Evolutionary conservation across 1,140 invertebrate species (phyloP).

Genomic region (Cotesia typhae): DNA sequence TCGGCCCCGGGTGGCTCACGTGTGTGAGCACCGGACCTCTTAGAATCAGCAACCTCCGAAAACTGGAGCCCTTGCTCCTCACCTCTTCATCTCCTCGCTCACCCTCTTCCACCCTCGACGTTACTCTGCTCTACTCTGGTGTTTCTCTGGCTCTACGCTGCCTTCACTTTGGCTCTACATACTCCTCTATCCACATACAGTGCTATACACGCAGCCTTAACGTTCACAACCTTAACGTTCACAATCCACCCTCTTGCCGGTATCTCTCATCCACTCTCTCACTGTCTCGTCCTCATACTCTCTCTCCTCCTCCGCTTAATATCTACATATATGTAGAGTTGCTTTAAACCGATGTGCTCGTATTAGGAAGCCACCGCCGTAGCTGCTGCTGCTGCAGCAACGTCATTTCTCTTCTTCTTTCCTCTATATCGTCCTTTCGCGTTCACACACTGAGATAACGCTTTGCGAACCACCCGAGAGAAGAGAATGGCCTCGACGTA

Average conservation of each 20-base stretch:
- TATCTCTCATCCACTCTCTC: slow-evolving; percentile 27
- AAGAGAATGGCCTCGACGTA: slow-evolving; percentile 16
- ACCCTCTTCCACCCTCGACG: not conserved
- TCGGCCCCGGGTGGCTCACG: slow-evolving; percentile 28
- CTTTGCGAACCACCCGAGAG: not conserved
- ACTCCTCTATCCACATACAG: slow-evolving; percentile 3
- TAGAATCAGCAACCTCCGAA: slow-evolving; percentile 62
- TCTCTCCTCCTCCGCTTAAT: slow-evolving; percentile 50
- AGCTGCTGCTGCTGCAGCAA: slow-evolving; percentile 2
- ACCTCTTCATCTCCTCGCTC: slow-evolving; percentile 16
- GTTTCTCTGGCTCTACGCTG: slow-evolving; percentile 4
- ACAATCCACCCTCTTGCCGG: too few relatives aligned
- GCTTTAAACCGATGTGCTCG: slow-evolving; percentile 60
- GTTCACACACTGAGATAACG: slow-evolving; percentile 22
- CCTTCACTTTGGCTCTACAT: slow-evolving; percentile 1
- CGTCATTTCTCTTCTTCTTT: slow-evolving; percentile 2
- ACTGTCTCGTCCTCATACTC: slow-evolving; percentile 29
- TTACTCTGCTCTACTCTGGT: not conserved
- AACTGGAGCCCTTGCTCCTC: slow-evolving; percentile 37
- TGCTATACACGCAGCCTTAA: too few relatives aligned
- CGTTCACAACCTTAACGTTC: too few relatives aligned
- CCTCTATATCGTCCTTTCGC: not conserved
- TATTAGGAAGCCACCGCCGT: slow-evolving; percentile 43
- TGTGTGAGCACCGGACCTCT: slow-evolving; percentile 60
- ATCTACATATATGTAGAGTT: slow-evolving; percentile 45